Base-by-base conservation (phyloP, 1,140 invertebrate genomes). In the Papilio machaon region DNA sequence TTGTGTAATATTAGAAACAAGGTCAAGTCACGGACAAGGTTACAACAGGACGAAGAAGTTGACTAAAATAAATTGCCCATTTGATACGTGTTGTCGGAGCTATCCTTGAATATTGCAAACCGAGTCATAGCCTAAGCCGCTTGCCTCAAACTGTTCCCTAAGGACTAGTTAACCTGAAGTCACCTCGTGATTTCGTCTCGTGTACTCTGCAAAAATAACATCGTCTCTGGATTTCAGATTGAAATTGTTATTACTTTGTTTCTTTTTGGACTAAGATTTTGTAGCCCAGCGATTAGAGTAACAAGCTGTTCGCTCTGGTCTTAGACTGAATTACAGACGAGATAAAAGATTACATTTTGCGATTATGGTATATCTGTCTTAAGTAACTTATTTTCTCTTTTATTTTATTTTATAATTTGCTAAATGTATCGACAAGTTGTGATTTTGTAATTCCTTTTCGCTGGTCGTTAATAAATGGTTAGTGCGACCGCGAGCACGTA, bases 381-480 rank as follows among this genome's bases (percentile, higher is more conserved):
- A n/a, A 10, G 23, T 58, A 2, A 58, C 17, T 19, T 58, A 58
- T 9, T 19, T 1, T 19, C 47, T 49, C 47, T 49, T 43, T 49
- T 9, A 19, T 58, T 19, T 58, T 58, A 1, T 58, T 58, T 4
- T 2, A 58, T 19, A 17, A 58, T 7, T 58, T 58, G 1, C 17
- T 19, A n/a, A 58, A 58, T 19, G 54, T 49, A 11, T 0, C 10
- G 4, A 13, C 19, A 64, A 23, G 60, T 64, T 9, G 11, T 8
- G 23, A 64, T 64, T 64, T 64, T 64, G 60, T 64, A 64, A 58
- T 58, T 58, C 54, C 54, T 17, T 58, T 58, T 58, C 54, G 54
- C 54, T 64, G 23, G 60, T 64, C 23, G 30, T 64, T 64, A 64
- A 64, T 64, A 64, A 64, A 64, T 30, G 2, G 60, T n/a, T 19